Base-by-base conservation (phyloP, 2,113 vertebrate species). In the Seriola rivoliana region DNA sequence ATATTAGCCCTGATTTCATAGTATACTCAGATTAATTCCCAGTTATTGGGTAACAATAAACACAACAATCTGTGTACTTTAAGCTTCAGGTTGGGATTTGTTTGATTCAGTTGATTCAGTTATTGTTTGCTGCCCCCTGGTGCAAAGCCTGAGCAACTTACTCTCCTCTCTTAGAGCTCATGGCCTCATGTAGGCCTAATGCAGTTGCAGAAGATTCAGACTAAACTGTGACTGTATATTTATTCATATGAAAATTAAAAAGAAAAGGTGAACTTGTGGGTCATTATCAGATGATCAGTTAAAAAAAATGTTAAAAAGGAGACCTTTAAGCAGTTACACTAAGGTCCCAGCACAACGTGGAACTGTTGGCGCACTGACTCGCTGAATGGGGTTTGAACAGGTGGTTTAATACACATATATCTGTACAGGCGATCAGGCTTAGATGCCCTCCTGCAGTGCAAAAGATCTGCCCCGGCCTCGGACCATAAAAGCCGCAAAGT, bases 81-180 rank as follows among this genome's bases (percentile, higher is more conserved):
- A 64, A 42, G 38, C 44, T 16, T 74, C 59, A 55, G 1, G 3
- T 10, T 58, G 4, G 13, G 13, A 46, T 84, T 69, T 44, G 50
- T 55, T 71, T 80, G 3, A 54, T 13, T 42, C 8, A 48, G 16
- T 36, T 36, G 14, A 60, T 57, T 36, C 4, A 14, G 54, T 73
- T 81, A 60, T 77, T 77, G 40, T 79, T 76, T 71, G 55, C 85
- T 85, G 89, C 89, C 89, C 62, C 75, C 89, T 91, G 71, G 77
- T 88, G 91, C 44, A 46, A 54, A 80, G 48, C 11, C 40, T 29
- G 2, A 66, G 83, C 32, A 78, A 65, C 42, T 65, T 5, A 40
- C 46, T 17, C 32, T 46, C 42, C 19, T 11, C 38, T 34, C 19
- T 29, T 29, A 6, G 10, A 19, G 34, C 9, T 52, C 11, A 7